Evolutionary conservation across 2,113 vertebrate species (phyloP), one percentile per base, ranked within the genome.

Genomic region (Oryzias javanicus): DNA sequence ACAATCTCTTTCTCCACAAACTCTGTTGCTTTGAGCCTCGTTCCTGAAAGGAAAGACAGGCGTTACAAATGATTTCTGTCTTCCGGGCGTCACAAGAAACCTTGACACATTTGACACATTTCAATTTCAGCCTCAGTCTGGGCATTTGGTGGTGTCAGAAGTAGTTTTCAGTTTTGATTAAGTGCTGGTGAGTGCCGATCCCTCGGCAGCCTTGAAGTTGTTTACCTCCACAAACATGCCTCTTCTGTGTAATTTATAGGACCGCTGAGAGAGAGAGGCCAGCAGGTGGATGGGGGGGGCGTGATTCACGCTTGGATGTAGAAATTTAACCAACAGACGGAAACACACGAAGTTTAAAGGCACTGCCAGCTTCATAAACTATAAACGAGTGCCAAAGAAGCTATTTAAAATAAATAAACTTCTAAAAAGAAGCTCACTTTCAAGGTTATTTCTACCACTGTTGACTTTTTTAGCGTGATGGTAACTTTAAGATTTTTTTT

Each of bases 181-280:
- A 77, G 66, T 16, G 58, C 5, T 56, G 42, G 24, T 59, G 42
- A 70, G 58, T 50, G 3, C 12, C 14, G 79, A 68, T 78, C 75
- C 40, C 51, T 6, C 1, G 42, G 47, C 64, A 40, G 75, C 68
- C 54, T 55, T 71, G 2, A 14, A 68, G 52, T 71, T 62, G 67
- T 78, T 81, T 72, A 55, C 57, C 44, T 55, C 48, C 27, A 14
- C 17, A 55, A 76, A 76, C 58, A 70, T 2, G 41, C 46, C 54
- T 70, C 25, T 47, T 12, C 60, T 42, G 46, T 20, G 60, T 68
- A 75, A 74, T 74, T 72, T 63, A 72, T 20, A 74, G 67, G 55
- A 53, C 68, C 16, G 25, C 57, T 63, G 46, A 48, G 14, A 40
- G 56, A 29, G 22, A 14, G 62, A 55, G 61, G 55, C 50, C 45